Percentiles rank a stretch among this genome's conserved stretches.
Evolutionary conservation across 2,888 invertebrate genomes (phyloP).

Genomic region (Linnaemya vulpina): DNA sequence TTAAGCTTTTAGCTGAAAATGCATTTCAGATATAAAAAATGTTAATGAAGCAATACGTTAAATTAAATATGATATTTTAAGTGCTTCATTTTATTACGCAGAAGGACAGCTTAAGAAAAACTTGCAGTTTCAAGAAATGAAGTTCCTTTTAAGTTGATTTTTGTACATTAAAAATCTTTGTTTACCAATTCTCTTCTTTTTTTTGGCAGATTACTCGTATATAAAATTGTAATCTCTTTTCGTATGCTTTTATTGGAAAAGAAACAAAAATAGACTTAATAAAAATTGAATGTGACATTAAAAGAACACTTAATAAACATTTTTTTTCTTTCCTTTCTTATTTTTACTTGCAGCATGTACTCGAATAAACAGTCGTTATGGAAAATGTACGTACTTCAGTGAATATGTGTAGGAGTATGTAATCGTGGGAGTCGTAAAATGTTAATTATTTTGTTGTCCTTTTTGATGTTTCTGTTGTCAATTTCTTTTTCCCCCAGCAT

Average conservation of each 20-base stretch:
- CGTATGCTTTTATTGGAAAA: neutral
- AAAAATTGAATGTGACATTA: conserved; percentile 19
- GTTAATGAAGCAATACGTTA: neutral
- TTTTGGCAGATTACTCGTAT: neutral
- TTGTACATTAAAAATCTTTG: neutral
- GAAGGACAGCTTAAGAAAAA: neutral
- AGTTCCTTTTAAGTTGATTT: neutral
- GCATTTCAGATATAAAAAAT: neutral
- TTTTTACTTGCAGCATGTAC: neutral
- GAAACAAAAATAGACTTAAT: neutral
- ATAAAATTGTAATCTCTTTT: neutral
- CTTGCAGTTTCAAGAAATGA: neutral
- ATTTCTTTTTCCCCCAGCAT: conserved; percentile 30
- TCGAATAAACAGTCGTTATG: neutral
- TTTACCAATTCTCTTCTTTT: no score
- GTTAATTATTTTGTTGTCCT: conserved; percentile 68
- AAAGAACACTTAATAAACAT: conserved; percentile 19
- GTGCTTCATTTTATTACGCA: neutral
- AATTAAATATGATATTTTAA: neutral
- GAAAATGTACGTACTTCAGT: conserved; percentile 50
- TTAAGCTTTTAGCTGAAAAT: neutral
- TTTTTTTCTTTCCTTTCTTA: no score
- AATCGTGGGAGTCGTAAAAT: conserved; percentile 66
- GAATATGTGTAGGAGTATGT: conserved; percentile 68
- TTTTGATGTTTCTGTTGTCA: conserved; percentile 31